phyloP scores from a whole-genome alignment of 2,888 invertebrate genomes.

The Atethmia centrago region DNA sequence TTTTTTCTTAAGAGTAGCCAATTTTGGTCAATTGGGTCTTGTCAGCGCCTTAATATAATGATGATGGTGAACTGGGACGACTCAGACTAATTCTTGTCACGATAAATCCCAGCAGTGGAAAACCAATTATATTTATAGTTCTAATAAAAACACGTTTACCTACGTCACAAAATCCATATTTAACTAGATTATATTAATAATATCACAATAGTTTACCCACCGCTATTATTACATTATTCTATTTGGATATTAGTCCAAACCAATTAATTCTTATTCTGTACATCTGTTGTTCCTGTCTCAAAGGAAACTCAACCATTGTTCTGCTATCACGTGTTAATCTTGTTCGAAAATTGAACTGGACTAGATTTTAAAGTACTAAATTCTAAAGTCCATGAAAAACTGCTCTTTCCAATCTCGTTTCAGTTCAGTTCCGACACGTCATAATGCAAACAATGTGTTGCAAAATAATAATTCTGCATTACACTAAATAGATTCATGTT shows the following conservation, averaged over 20 bases:
- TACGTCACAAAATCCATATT: not conserved
- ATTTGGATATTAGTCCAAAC: not conserved
- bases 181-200: not conserved
- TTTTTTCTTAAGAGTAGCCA: too few relatives aligned
- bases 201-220: not conserved
- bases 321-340: not conserved
- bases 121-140: not conserved
- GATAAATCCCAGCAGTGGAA: not conserved
- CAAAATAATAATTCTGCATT: slow-evolving; percentile 56
- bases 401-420: slow-evolving; percentile 19
- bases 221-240: not conserved
- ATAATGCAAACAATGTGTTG: slow-evolving; percentile 47
- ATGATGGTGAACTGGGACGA: not conserved
- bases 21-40: too few relatives aligned
- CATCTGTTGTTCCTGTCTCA: not conserved
- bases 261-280: not conserved
- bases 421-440: slow-evolving; percentile 23
- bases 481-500: slow-evolving; percentile 68
- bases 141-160: not conserved
- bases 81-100: not conserved
- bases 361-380: slow-evolving; percentile 3
- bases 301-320: not conserved
- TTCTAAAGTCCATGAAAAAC: not conserved
- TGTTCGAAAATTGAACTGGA: not conserved
- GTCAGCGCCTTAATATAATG: too few relatives aligned